Evolutionary conservation across 2,797 vertebrate species (phyloP).

Genomic region (Sebastes vulpes): DNA sequence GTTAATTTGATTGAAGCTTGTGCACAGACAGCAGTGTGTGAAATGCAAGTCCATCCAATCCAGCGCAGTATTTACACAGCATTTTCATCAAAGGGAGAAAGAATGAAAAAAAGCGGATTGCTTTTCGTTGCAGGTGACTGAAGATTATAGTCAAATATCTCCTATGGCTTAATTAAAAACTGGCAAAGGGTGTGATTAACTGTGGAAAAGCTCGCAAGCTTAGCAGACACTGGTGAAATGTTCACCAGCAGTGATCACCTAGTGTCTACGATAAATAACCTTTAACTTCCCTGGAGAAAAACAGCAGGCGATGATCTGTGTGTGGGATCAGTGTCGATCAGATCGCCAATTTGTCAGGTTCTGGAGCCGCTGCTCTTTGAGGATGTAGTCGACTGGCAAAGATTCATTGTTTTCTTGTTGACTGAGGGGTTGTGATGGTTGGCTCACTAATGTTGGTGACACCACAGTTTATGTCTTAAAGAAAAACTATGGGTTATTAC

Average conservation of each 20-base stretch:
- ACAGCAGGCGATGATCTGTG: not conserved
- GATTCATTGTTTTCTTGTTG: not conserved
- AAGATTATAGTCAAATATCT: slow-evolving; percentile 19
- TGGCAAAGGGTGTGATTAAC: not conserved
- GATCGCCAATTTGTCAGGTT: not conserved
- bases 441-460: not conserved
- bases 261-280: not conserved
- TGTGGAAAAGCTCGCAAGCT: not conserved
- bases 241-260: not conserved
- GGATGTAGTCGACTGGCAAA: not conserved
- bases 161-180: slow-evolving; percentile 17
- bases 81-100: slow-evolving; percentile 23
- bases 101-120: slow-evolving; percentile 12
- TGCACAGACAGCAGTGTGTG: slow-evolving; percentile 1
- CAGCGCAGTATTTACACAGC: slow-evolving; percentile 38
- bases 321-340: not conserved
- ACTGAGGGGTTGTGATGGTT: not conserved
- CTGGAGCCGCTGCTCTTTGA: not conserved
- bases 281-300: not conserved
- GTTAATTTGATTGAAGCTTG: slow-evolving; percentile 46
- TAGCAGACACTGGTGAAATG: not conserved
- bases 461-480: not conserved
- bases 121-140: slow-evolving; percentile 22
- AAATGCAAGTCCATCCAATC: slow-evolving; percentile 30
- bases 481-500: not conserved